Evolutionary conservation across 2,113 vertebrate genomes (phyloP).

Genomic region (Eulemur rufifrons): DNA sequence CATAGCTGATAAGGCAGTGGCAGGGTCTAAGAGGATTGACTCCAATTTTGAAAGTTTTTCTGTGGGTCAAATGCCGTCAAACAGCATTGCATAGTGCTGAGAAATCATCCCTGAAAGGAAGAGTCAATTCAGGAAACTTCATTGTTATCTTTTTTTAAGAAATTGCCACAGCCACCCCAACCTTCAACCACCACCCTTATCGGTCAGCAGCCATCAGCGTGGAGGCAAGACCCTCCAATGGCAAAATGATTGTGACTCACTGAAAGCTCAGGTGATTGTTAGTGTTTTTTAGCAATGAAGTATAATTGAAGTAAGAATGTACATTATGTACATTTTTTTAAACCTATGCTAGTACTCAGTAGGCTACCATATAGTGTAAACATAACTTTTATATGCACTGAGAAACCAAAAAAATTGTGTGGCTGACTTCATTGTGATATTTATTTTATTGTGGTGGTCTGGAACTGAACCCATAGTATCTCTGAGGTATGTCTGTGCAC

Average conservation of each 20-base stretch:
- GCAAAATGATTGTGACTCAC: background rate
- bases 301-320: background rate
- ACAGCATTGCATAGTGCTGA: background rate
- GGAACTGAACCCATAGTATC: background rate
- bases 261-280: background rate
- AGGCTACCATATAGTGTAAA: background rate
- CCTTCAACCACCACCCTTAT: background rate
- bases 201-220: background rate
- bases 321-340: background rate
- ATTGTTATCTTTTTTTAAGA: background rate
- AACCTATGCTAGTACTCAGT: background rate
- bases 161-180: background rate
- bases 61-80: background rate
- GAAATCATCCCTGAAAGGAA: background rate
- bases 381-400: background rate
- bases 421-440: background rate
- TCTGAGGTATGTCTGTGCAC: background rate
- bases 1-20: background rate
- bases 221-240: too few relatives aligned
- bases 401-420: background rate
- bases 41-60: background rate
- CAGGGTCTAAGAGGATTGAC: background rate
- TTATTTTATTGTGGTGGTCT: background rate
- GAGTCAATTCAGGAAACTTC: background rate
- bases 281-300: background rate